Base-by-base conservation (phyloP, 2,888 invertebrate genomes). In the Ectropis crepuscularia region DNA sequence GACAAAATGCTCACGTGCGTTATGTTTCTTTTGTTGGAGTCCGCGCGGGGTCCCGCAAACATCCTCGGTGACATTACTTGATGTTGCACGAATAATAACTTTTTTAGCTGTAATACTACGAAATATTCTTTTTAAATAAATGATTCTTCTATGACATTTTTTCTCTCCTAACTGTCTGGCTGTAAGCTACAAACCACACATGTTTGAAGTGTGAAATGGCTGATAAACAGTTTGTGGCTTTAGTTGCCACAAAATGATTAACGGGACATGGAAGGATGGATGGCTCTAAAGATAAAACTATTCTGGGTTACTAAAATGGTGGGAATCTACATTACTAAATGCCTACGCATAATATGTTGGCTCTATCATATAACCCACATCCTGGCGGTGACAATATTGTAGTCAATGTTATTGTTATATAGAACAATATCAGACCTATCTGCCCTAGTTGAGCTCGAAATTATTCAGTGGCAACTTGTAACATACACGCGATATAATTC, bases 1-100 rank as follows among this genome's bases (percentile, higher is more conserved):
- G 73, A 77, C 78, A 71, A 82, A 84, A 80, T 77, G 77, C 70
- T 80, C 82, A 83, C 83, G 85, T 83, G 86, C 79, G 79, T 81
- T 68, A 77, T 68, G 77, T 80, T 80, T 72, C 81, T 86, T 85
- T 88, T 88, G 85, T 88, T 78, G 76, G 70, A 67, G 65, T 68
- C 70, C 69, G 71, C 63, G 75, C 71, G 75, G 70, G 76, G 79
- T 70, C 71, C 71, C 70, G 75, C 74, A 72, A 77, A 77, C 71
- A 72, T 70, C 77, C 73, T 74, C 73, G 68, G 74, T 65, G 69
- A 73, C 80, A 79, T 78, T 81, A 78, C 82, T 81, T 76, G 50
- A 59, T 50, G 46, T 63, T 60, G 65, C 79, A 79, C 80, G 79
- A 83, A 77, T 80, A 78, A 78, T 79, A 59, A 47, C 55, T 47